phyloP scores from a whole-genome alignment of 2,888 invertebrate genomes.

The Thecophora atra region DNA sequence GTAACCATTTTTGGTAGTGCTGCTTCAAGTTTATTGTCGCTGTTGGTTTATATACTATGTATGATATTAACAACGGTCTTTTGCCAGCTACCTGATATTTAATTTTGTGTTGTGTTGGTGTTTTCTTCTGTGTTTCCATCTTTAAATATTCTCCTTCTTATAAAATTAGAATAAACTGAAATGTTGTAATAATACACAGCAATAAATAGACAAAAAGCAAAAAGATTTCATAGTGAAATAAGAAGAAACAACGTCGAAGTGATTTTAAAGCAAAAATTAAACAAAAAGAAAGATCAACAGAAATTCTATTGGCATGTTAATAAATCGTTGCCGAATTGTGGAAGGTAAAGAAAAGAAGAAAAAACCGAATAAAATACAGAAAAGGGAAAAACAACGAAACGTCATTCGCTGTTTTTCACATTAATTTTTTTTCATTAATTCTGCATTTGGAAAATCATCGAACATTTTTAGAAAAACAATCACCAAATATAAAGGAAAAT shows the following conservation, averaged over 20 bases:
- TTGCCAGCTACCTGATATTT: not conserved
- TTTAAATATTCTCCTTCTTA: not conserved
- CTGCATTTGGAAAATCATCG: not conserved
- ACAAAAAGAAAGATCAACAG: slow-evolving; percentile 26
- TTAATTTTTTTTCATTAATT: not conserved
- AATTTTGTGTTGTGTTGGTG: not conserved
- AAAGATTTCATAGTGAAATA: not conserved
- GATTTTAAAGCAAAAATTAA: not conserved
- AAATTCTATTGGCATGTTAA: slow-evolving; percentile 48
- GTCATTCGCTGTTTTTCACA: slow-evolving; percentile 2
- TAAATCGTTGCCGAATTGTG: slow-evolving; percentile 48
- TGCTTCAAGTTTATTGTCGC: too few relatives aligned
- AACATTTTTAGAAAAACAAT: not conserved
- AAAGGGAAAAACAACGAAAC: not conserved
- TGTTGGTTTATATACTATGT: too few relatives aligned
- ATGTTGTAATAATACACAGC: not conserved
- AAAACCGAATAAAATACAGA: too few relatives aligned
- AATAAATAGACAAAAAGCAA: slow-evolving; percentile 7
- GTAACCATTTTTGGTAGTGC: too few relatives aligned
- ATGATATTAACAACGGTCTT: not conserved
- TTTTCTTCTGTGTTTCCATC: not conserved
- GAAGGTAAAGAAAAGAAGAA: slow-evolving; percentile 44
- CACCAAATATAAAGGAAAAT: not conserved
- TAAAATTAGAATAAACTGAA: not conserved
- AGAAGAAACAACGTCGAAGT: not conserved